Base-by-base conservation (phyloP, 2,797 vertebrate genomes). In the Siniperca scherzeri region DNA sequence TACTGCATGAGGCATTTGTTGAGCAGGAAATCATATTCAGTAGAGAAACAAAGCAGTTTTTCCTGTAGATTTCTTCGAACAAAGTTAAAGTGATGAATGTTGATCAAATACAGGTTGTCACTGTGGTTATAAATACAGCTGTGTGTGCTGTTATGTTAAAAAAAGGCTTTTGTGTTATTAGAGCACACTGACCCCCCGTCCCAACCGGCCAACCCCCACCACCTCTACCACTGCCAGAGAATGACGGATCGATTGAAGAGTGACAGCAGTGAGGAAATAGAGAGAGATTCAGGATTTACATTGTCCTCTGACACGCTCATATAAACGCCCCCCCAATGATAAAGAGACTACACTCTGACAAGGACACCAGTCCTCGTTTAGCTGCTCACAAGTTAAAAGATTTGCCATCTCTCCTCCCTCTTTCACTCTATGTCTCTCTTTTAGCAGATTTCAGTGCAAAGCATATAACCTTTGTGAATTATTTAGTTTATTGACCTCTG, bases 401-500 rank as follows among this genome's bases (percentile, higher is more conserved):
- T 95, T 92, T 92, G 90, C 85, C 86, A 78, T 91, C 88, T 91
- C 84, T 27, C 77, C 76, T 81, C 82, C 81, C 72, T 84, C 66
- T 16, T 59, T 60, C 86, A 81, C 73, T 72, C 82, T 65, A 16
- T 72, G 84, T 71, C 74, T 70, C 81, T 90, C 84, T 93, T 94
- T 93, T 74, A 87, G 92, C 94, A 86, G 93, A 94, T 95, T 95
- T 95, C 93, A 93, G 93, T 85, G 85, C 91, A 95, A 95, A 95
- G 91, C 80, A 66, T 90, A 91, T 94, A 95, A 96, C 96, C 95
- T 96, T 96, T 96, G 95, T 96, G 96, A 96, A 96, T 96, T 95
- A 96, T 96, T 96, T 96, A 96, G 96, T 96, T 95, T 95, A 95
- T 96, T 96, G 96, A 96, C 96, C 96, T 96, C 95, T 95, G 93